Evolutionary conservation across 1,140 invertebrate species (phyloP).

Genomic region (Bemisia tabaci): DNA sequence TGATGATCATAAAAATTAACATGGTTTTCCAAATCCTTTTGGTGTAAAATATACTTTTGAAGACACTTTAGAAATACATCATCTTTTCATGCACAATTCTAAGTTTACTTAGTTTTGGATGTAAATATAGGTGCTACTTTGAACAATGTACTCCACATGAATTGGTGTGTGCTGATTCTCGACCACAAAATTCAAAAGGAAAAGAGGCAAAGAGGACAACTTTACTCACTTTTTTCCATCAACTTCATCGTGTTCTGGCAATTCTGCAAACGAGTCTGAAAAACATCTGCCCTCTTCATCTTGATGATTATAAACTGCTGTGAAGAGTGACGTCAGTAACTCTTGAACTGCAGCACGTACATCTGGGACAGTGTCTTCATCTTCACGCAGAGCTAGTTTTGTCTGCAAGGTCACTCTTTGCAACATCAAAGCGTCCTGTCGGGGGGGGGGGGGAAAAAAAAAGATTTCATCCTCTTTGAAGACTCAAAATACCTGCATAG

Average conservation of each 20-base stretch:
- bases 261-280: constrained; percentile 87
- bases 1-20: too few species aligned
- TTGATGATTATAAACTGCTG: constrained; percentile 86
- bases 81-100: too few species aligned
- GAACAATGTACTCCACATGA: too few species aligned
- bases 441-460: too few species aligned
- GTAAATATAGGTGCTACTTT: too few species aligned
- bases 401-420: constrained; percentile 88
- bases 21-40: too few species aligned
- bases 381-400: constrained; percentile 73
- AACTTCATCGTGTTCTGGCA: constrained; percentile 76
- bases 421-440: constrained; percentile 78
- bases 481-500: too few species aligned
- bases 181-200: too few species aligned
- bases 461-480: constrained; percentile 5
- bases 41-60: too few species aligned
- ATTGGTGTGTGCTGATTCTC: too few species aligned
- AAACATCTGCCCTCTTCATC: constrained; percentile 93
- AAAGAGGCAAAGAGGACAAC: not conserved
- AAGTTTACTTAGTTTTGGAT: too few species aligned
- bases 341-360: constrained; percentile 79
- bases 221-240: constrained; percentile 44
- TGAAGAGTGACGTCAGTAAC: constrained; percentile 81
- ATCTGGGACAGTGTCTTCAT: constrained; percentile 76
- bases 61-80: too few species aligned